Percentiles rank a stretch among this genome's conserved stretches.
These are phyloP conservation scores for Barypeithes pellucidus DNA, from an alignment of 2,888 invertebrate genomes.

Conservation along the genomic window DNA sequence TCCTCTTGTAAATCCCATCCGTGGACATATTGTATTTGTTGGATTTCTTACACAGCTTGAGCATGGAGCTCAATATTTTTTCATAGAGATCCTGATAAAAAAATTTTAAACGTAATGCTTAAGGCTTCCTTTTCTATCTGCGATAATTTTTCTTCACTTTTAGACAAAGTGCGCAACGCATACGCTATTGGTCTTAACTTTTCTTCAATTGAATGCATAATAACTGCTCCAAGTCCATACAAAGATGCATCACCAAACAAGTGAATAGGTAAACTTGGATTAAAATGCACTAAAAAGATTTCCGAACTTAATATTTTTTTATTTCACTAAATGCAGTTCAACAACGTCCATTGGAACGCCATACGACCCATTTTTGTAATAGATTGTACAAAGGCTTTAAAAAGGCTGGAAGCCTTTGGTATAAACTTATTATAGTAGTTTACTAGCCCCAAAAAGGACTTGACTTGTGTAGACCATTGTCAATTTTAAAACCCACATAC, in stretches of 20 bases:
- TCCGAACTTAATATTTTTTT: conserved; percentile 48
- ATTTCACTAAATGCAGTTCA: conserved; percentile 38
- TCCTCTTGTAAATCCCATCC: too few relatives aligned
- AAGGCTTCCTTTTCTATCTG: conserved; percentile 47
- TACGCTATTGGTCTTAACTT: conserved; percentile 63
- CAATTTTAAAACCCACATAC: conserved; percentile 28
- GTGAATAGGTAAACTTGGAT: conserved; percentile 43
- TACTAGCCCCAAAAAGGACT: not conserved
- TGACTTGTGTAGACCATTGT: conserved; percentile 36
- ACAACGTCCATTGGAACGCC: conserved; percentile 44
- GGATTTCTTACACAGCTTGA: too few relatives aligned
- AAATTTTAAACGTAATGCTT: not conserved
- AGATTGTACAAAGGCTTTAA: conserved; percentile 53
- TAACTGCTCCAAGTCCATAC: conserved; percentile 60
- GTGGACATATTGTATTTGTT: too few relatives aligned
- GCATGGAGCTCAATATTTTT: too few relatives aligned
- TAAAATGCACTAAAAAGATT: conserved; percentile 49
- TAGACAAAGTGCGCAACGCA: conserved; percentile 60
- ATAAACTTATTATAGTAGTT: conserved; percentile 3
- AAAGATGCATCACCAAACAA: conserved; percentile 42
- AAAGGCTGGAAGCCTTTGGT: conserved; percentile 51
- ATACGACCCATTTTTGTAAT: conserved; percentile 47
- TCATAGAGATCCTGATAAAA: not conserved
- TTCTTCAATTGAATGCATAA: conserved; percentile 59
- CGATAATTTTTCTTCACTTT: conserved; percentile 57